Base-by-base conservation (phyloP, 2,797 vertebrate species). In the Serranus cabrilla region DNA sequence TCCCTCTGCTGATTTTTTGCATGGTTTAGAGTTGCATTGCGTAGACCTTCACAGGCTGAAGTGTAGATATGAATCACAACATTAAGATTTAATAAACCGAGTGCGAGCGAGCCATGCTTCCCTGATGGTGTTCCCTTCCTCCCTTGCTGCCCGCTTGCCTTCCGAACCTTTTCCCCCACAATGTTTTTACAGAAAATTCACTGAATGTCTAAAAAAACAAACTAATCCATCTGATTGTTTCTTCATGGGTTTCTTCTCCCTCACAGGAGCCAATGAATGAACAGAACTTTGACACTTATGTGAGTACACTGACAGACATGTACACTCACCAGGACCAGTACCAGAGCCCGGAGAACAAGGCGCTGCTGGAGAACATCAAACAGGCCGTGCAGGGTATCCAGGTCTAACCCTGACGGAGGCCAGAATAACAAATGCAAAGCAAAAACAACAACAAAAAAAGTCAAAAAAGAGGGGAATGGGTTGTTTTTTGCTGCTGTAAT, bases 221-320 rank as follows among this genome's bases (percentile, higher is more conserved):
- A 8, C 7, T 68, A 12, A 64, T 18, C 23, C 34, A 5, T 71
- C 84, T 85, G 70, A 79, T 12, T 55, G 63, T 81, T 23, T 83
- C 70, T 65, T 39, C 52, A 2, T 75, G 68, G 70, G 52, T 83
- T 80, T 84, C 63, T 85, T 54, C 74, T 60, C 59, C 49, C 57
- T 78, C 93, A 83, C 96, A 99, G 98, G 98, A 99, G 93, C 98
- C 98, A 93, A 99, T 99, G 97, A 99, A 98, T 88, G 98, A 99
- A 96, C 98, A 99, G 96, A 99, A 99, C 97, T 99, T 99, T 97
- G 98, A 99, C 96, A 96, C 97, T 78, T 99, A 99, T 92, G 98
- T 99, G 96, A 99, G 96, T 92, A 98, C 98, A 84, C 92, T 99
- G 97, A 99, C 98, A 94, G 98, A 99, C 96, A 99, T 99, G 98